Percentiles rank a stretch among this genome's conserved stretches.
These are phyloP conservation scores for Phylloscopus trochiloides DNA, from an alignment of 2,113 vertebrate species.

Conservation along the genomic window DNA sequence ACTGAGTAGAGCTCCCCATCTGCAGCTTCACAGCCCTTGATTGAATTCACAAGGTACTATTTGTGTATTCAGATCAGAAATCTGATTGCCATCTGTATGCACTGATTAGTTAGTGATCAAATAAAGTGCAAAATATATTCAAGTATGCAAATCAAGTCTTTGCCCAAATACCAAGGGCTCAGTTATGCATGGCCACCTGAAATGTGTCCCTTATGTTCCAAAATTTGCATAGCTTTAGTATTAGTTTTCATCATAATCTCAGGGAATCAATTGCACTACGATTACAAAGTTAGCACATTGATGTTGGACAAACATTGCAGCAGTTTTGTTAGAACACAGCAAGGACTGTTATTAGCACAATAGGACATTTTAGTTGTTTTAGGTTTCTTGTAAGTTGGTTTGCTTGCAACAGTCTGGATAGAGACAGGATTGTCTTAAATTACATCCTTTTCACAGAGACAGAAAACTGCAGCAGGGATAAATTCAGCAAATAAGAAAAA, in stretches of 20 bases:
- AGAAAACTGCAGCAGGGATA: background rate
- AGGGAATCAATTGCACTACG: background rate
- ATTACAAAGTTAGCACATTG: background rate
- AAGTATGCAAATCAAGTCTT: background rate
- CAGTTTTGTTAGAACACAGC: background rate
- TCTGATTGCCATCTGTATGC: background rate
- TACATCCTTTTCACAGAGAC: background rate
- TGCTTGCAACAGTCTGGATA: background rate
- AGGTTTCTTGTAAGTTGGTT: background rate
- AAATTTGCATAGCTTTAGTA: background rate
- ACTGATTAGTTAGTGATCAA: conserved; percentile 6
- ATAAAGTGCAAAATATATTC: background rate
- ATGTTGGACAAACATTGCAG: background rate
- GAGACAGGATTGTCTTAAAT: background rate
- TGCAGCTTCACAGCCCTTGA: background rate
- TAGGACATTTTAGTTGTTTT: background rate
- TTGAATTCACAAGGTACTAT: background rate
- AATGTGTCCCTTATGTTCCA: background rate
- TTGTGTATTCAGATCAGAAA: conserved; percentile 18
- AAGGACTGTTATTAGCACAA: background rate
- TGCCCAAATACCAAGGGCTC: background rate
- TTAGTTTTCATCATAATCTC: background rate
- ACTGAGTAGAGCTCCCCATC: background rate
- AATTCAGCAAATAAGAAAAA: background rate
- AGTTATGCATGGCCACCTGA: background rate